These are phyloP conservation scores for Polietes domitor DNA, from an alignment of 2,888 invertebrate species.

Conservation along the genomic window DNA sequence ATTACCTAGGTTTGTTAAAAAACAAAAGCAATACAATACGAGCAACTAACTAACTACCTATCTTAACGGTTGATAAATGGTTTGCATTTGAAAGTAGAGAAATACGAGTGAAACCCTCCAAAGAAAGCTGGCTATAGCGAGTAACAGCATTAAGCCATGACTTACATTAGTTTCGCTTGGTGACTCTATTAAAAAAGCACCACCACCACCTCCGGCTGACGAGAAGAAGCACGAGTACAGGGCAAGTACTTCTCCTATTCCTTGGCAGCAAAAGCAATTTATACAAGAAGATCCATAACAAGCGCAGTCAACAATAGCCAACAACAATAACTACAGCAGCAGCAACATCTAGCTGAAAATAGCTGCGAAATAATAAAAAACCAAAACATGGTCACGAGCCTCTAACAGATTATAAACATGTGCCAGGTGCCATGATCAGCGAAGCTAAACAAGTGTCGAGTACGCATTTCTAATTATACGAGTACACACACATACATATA, in stretches of 20 bases:
- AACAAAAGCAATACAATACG: not conserved
- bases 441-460: constrained; percentile 67
- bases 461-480: constrained; percentile 73
- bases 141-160: constrained; percentile 40
- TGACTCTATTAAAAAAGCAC: constrained; percentile 68
- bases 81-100: constrained; percentile 47
- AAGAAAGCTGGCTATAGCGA: constrained; percentile 14
- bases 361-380: constrained; percentile 42
- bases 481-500: not conserved
- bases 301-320: constrained; percentile 11
- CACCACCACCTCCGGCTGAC: constrained; percentile 12
- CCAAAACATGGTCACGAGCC: constrained; percentile 50
- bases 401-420: constrained; percentile 63
- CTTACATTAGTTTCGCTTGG: constrained; percentile 70
- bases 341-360: not conserved
- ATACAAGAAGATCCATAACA: constrained; percentile 39
- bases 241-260: not conserved
- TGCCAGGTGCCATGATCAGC: constrained; percentile 67
- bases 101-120: constrained; percentile 33
- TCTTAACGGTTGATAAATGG: constrained; percentile 66
- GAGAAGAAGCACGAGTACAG: constrained; percentile 19
- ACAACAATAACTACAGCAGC: not conserved
- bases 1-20: not conserved
- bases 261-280: constrained; percentile 8
- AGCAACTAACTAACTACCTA: no score